A percentile compares a stretch with the other conserved stretches of the same genome.
Conservation (phyloP, 1,140 invertebrate genomes). For the Frieseomelitta varia region DNA sequence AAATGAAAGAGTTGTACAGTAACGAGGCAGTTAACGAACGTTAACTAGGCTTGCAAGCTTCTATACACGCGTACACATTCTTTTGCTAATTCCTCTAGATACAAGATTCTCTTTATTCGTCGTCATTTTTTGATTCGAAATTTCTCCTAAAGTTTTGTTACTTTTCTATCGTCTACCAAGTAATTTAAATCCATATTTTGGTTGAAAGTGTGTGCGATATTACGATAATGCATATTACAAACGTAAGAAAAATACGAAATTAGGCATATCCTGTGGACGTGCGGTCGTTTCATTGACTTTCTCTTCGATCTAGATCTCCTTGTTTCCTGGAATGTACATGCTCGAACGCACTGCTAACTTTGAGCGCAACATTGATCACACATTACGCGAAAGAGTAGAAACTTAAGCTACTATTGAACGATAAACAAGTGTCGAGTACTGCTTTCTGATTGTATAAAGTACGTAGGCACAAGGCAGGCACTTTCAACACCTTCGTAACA, state of each 20-base stretch:
- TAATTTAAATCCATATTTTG: not conserved
- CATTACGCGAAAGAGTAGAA: not conserved
- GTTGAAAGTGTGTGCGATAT: not conserved
- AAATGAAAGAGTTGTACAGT: conserved; percentile 19
- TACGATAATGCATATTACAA: not conserved
- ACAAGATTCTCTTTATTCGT: no score
- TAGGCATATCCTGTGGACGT: conserved; percentile 13
- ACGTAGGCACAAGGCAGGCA: conserved; percentile 29
- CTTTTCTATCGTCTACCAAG: not conserved
- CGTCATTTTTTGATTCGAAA: no score
- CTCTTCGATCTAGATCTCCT: conserved; percentile 7
- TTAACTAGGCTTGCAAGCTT: not conserved
- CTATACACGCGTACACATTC: not conserved
- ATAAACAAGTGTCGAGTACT: not conserved
- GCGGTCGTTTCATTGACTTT: conserved; percentile 23
- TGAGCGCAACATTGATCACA: conserved; percentile 2
- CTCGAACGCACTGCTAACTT: conserved; percentile 18
- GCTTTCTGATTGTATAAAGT: not conserved
- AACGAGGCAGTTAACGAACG: not conserved
- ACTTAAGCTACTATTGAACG: not conserved
- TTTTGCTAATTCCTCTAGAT: not conserved
- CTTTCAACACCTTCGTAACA: not conserved
- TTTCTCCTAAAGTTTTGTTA: not conserved
- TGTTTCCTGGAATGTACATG: conserved; percentile 41
- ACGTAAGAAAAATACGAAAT: conserved; percentile 20